Conservation (phyloP, 92 coral and sea anemone genomes). For the Phenganax subtilis region DNA sequence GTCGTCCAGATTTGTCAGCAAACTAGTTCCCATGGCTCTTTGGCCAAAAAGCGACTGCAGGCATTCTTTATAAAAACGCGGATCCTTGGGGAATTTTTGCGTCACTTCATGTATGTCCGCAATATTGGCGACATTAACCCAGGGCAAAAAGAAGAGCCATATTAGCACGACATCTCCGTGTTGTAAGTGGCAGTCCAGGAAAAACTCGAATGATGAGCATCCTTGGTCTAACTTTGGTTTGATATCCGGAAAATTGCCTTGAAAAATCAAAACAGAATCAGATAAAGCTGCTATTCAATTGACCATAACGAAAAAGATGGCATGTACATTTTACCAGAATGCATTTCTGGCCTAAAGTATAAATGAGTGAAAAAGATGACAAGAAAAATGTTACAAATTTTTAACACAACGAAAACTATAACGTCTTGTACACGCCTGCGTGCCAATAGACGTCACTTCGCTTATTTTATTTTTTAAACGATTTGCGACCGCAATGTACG, state of each 20-base stretch:
- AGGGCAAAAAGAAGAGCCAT: constrained; percentile 29
- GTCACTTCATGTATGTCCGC: constrained; percentile 45
- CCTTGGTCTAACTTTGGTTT: constrained; percentile 31
- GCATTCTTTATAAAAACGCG: constrained; percentile 43
- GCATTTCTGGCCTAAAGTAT: too few species aligned
- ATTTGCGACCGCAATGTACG: too few species aligned
- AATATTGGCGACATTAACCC: constrained; percentile 30
- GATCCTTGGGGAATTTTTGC: constrained; percentile 59
- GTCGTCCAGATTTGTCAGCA: constrained; percentile 56
- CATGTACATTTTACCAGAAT: too few species aligned
- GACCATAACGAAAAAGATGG: too few species aligned
- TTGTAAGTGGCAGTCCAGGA: constrained; percentile 25
- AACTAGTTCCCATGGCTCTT: constrained; percentile 52
- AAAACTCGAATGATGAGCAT: constrained; percentile 32
- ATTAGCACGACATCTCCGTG: constrained; percentile 26
- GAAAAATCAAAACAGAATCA: background rate
- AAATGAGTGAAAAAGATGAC: too few species aligned
- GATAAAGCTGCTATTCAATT: too few species aligned
- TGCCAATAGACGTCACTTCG: too few species aligned
- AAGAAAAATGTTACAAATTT: too few species aligned
- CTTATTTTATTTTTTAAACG: too few species aligned
- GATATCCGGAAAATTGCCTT: constrained; percentile 31
- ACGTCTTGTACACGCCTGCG: too few species aligned
- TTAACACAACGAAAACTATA: too few species aligned
- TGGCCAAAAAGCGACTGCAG: constrained; percentile 38